Conservation (phyloP, 2,797 vertebrate species). For the Dendrocincla fuliginosa region DNA sequence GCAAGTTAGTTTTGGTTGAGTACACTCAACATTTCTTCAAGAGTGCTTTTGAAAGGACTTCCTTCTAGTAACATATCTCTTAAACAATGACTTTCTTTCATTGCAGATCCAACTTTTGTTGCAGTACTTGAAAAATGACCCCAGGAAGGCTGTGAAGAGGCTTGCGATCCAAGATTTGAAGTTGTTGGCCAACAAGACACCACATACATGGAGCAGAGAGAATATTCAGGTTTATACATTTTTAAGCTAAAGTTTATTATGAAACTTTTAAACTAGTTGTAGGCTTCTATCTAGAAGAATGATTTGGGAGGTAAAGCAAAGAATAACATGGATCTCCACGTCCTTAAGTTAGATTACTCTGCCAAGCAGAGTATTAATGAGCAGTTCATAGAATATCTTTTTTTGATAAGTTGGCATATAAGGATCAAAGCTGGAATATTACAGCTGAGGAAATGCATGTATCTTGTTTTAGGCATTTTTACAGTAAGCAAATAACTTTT, state of each 20-base stretch:
- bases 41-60: not conserved
- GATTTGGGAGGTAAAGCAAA: not conserved
- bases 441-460: not conserved
- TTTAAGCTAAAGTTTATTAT: not conserved
- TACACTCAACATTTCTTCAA: not conserved
- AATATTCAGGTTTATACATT: constrained; percentile 87
- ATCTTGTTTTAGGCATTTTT: not conserved
- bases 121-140: constrained; percentile 93
- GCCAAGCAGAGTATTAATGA: not conserved
- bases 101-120: constrained; percentile 90
- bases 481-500: not conserved
- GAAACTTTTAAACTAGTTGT: not conserved
- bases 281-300: not conserved
- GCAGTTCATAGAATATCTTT: not conserved
- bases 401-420: not conserved
- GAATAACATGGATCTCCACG: not conserved
- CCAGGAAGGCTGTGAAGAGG: constrained; percentile 93
- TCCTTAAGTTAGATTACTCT: not conserved
- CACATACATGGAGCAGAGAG: constrained; percentile 94
- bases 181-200: constrained; percentile 92
- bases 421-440: not conserved
- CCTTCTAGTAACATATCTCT: not conserved
- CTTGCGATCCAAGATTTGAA: constrained; percentile 92
- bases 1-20: not conserved
- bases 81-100: not conserved